Percentiles rank a stretch among this genome's conserved stretches.
These are phyloP conservation scores for Ceyx erithaca DNA, from an alignment of 2,797 vertebrate species.

Conservation along the genomic window DNA sequence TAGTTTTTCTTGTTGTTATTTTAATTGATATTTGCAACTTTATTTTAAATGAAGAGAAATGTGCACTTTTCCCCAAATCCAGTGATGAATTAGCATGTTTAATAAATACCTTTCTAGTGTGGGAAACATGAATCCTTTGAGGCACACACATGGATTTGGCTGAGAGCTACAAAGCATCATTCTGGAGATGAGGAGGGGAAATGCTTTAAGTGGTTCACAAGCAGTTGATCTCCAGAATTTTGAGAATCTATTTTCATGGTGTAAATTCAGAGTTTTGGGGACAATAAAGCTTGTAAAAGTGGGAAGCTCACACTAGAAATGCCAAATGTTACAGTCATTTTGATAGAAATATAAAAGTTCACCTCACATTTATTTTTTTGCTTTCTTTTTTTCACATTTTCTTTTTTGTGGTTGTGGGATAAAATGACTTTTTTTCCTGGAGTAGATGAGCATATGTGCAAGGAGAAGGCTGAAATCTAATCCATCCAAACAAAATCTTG, in stretches of 20 bases:
- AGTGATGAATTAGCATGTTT: not conserved
- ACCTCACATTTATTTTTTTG: not conserved
- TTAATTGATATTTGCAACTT: not conserved
- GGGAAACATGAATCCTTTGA: not conserved
- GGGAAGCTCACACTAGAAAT: not conserved
- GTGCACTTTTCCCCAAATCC: not conserved
- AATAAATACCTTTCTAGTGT: not conserved
- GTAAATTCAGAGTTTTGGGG: not conserved
- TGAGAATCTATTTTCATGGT: not conserved
- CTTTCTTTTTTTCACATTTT: not conserved
- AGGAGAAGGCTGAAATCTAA: constrained; percentile 4
- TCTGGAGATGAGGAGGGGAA: not conserved
- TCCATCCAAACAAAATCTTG: constrained; percentile 46
- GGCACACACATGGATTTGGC: not conserved
- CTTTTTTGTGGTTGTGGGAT: not conserved
- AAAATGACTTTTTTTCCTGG: not conserved
- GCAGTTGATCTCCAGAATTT: not conserved
- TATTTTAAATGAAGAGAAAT: not conserved
- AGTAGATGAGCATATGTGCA: not conserved
- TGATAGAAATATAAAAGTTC: not conserved
- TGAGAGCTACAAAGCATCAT: not conserved
- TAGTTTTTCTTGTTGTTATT: not conserved
- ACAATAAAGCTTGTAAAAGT: not conserved
- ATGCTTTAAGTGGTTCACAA: not conserved
- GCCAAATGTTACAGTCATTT: not conserved